Base-by-base conservation (phyloP, 2,888 invertebrate species). In the Xestia xanthographa region DNA sequence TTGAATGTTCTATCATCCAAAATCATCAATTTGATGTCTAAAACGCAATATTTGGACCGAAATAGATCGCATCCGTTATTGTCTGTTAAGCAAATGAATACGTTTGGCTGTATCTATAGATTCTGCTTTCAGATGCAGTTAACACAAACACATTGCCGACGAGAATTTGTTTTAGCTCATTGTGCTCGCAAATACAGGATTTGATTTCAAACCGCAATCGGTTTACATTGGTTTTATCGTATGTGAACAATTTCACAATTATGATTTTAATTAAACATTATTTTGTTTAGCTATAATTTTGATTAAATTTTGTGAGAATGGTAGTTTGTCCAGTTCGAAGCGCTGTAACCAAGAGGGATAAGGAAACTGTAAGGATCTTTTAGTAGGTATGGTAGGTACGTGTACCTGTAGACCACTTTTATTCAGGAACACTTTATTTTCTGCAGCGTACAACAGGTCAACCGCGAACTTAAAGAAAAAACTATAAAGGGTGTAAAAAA, bases 61-160 rank as follows among this genome's bases (percentile, higher is more conserved):
- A 85, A 77, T 83, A 77, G 66, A 72, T 75, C 70, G 60, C 75
- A 83, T 82, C 48, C 71, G 65, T 53, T 79, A 83, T 89, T 88
- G 86, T 89, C 82, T 83, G 78, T 77, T 84, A 80, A 87, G 86
- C 77, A 80, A 89, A 88, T 87, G 83, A 89, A 87, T 86, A 83
- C 78, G 80, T 85, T 83, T 79, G 41, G 65, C 22, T 74, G 53
- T 79, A 81, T 72, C 76, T 85, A 76, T 84, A 77, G 79, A 80
- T 84, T 84, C 77, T 76, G 87, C 85, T 87, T 85, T 87, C 79
- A 83, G 77, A 83, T 79, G 82, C 76, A 86, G 77, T 84, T 77
- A 77, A 75, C 75, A 81, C 81, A 81, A 87, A 90, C 88, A 88
- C 81, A 86, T 74, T 71, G 83, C 77, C 81, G 70, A 79, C 67